phyloP scores from a whole-genome alignment of 2,113 vertebrate genomes.

The Octodon degus region DNA sequence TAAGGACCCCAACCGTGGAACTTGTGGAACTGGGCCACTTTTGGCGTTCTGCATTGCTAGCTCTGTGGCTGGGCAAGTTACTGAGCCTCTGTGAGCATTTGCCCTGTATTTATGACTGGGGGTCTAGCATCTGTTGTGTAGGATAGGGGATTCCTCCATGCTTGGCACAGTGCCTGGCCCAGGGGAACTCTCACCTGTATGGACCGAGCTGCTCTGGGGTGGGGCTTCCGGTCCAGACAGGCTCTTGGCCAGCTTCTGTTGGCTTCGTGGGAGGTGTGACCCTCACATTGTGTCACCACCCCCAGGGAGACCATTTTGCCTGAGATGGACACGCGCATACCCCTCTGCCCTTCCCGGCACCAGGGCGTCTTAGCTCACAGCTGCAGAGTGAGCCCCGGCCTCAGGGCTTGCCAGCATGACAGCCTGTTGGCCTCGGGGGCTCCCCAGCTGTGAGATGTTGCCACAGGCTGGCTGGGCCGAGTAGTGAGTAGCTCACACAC shows the following conservation, averaged over 20 bases:
- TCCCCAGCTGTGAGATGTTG: neutral
- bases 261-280: neutral
- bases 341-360: fast-evolving
- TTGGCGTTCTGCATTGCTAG: neutral
- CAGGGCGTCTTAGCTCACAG: neutral
- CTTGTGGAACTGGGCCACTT: no score
- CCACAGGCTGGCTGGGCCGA: neutral
- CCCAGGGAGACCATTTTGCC: neutral
- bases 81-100: neutral
- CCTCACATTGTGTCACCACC: neutral
- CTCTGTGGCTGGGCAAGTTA: neutral
- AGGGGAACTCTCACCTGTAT: fast-evolving
- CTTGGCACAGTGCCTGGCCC: neutral
- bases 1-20: no score
- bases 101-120: neutral
- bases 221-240: neutral
- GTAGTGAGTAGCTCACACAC: neutral
- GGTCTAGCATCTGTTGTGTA: fast-evolving
- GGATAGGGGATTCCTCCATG: fast-evolving
- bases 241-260: neutral
- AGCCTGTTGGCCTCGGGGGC: neutral
- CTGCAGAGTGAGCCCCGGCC: neutral
- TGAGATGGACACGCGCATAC: fast-evolving
- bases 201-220: neutral
- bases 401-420: fast-evolving